phyloP scores from a whole-genome alignment of 2,888 invertebrate species.

The Cremastinae sp. region DNA sequence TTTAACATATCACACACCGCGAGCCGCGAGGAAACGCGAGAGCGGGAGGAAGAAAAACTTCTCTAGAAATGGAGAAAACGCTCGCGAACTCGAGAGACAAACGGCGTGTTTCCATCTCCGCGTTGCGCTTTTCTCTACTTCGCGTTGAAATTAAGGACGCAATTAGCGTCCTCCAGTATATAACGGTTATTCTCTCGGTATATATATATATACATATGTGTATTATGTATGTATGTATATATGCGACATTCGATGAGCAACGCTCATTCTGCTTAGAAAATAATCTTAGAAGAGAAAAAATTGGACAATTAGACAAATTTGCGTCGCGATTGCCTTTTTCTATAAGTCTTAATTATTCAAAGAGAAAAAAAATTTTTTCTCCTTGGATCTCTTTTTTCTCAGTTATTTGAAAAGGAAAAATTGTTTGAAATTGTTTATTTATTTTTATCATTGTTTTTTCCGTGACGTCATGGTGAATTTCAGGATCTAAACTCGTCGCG shows the following conservation, averaged over 20 bases:
- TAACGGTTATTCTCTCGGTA: conserved; percentile 56
- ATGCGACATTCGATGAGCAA: too few relatives aligned
- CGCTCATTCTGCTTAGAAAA: too few relatives aligned
- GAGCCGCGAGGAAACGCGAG: background rate
- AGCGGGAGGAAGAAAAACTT: background rate
- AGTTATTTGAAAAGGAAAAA: too few relatives aligned
- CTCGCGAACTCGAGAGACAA: too few relatives aligned
- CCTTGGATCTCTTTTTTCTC: too few relatives aligned
- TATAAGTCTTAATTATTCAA: background rate
- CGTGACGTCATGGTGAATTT: background rate
- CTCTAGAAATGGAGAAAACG: conserved; percentile 2
- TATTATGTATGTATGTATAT: too few relatives aligned
- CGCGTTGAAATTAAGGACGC: conserved; percentile 55
- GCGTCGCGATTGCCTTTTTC: conserved; percentile 10
- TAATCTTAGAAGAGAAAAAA: too few relatives aligned
- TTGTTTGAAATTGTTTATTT: too few relatives aligned
- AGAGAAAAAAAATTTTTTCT: too few relatives aligned
- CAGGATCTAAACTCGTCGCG: background rate
- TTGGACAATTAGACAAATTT: too few relatives aligned
- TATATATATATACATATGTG: too few relatives aligned
- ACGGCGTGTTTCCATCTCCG: background rate
- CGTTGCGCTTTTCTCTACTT: background rate
- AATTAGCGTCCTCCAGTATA: conserved; percentile 58
- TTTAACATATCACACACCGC: conserved; percentile 15
- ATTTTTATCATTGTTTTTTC: background rate